Evolutionary conservation across 2,113 vertebrate genomes (phyloP).

Genomic region (Glareola pratincola): DNA sequence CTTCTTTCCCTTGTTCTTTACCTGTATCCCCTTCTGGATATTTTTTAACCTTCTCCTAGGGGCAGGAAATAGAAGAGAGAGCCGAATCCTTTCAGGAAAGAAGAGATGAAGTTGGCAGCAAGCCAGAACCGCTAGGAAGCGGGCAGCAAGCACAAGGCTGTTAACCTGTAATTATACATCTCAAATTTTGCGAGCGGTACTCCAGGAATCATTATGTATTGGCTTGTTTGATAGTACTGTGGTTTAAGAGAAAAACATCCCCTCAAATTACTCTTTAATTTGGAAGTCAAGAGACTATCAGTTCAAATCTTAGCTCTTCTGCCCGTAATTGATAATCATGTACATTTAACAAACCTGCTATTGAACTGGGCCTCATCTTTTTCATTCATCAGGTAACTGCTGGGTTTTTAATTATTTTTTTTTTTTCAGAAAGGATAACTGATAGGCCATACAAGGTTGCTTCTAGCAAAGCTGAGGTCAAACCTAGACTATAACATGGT

Average conservation of each 20-base stretch:
- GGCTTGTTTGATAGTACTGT: constrained; percentile 19
- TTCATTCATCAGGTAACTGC: constrained; percentile 41
- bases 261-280: constrained; percentile 51
- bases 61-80: not conserved
- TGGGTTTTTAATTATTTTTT: not conserved
- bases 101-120: not conserved
- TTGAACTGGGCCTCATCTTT: constrained; percentile 17
- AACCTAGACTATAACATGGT: not conserved
- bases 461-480: constrained; percentile 21
- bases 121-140: not conserved
- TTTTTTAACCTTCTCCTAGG: not conserved
- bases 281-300: constrained; percentile 51
- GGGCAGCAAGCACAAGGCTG: not conserved
- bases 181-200: not conserved
- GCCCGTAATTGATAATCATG: constrained; percentile 19
- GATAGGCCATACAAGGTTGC: not conserved
- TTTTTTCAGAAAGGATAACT: constrained; percentile 8
- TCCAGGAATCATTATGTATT: constrained; percentile 15
- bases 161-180: constrained; percentile 31
- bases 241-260: constrained; percentile 46
- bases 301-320: constrained; percentile 47
- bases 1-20: not conserved
- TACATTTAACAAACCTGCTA: constrained; percentile 11
- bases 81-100: not conserved
- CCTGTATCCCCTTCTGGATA: not conserved